Evolutionary conservation across 1,140 invertebrate species (phyloP).

Genomic region (Probaryconus sp.): DNA sequence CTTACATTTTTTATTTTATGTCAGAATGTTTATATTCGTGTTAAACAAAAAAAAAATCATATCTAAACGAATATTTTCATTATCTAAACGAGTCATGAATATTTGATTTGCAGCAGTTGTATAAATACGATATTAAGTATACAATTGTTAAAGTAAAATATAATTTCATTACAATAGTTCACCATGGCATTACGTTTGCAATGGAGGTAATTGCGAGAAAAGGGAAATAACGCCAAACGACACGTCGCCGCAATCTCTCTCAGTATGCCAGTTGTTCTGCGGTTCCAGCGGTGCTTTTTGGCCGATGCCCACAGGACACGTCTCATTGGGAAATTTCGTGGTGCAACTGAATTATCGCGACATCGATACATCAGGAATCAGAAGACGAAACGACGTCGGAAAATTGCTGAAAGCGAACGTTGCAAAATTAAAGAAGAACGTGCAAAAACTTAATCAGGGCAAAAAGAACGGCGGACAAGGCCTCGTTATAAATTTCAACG

Average conservation of each 20-base stretch:
- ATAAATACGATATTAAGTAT: no score
- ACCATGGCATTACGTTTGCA: constrained; percentile 73
- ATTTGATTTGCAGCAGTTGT: no score
- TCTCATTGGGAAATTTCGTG: constrained; percentile 80
- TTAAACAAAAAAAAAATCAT: no score
- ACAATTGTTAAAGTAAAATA: no score
- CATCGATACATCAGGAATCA: constrained; percentile 76
- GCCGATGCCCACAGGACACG: constrained; percentile 84
- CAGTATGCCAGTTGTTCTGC: constrained; percentile 73
- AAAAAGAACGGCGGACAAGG: constrained; percentile 57
- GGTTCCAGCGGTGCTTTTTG: constrained; percentile 81
- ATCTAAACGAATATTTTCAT: constrained; percentile 5
- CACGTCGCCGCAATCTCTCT: constrained; percentile 45
- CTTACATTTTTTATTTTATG: no score
- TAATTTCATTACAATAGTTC: constrained; percentile 54
- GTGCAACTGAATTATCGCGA: constrained; percentile 81
- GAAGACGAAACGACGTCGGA: constrained; percentile 70
- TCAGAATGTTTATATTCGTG: not conserved
- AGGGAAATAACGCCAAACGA: constrained; percentile 63
- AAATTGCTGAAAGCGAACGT: constrained; percentile 75
- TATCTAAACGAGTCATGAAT: not conserved
- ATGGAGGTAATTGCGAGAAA: constrained; percentile 69
- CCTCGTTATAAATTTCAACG: constrained; percentile 65
- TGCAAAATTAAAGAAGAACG: constrained; percentile 64
- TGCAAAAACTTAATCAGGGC: constrained; percentile 14